A percentile compares a stretch with the other conserved stretches of the same genome.
Evolutionary conservation across 2,113 vertebrate species (phyloP).

Genomic region (Neomonachus schauinslandi): DNA sequence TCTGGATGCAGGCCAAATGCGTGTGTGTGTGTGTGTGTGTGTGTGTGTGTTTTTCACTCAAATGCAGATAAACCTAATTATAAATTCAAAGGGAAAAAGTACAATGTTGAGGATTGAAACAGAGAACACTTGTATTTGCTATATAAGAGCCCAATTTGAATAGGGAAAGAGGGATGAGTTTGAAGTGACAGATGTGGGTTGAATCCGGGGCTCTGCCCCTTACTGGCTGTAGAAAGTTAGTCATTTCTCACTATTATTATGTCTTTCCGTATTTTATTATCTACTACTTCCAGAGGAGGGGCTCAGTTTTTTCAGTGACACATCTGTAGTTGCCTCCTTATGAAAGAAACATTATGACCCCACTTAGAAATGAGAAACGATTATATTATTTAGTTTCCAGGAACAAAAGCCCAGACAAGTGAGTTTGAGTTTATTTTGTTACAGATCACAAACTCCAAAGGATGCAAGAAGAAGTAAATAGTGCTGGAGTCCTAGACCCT

Average conservation of each 20-base stretch:
- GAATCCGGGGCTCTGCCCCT: not conserved
- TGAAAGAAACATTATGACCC: not conserved
- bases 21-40: not conserved
- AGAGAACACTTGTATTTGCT: not conserved
- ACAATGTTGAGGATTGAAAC: not conserved
- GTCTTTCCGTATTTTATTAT: not conserved
- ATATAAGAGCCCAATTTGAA: not conserved
- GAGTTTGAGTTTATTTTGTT: not conserved
- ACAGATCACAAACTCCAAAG: not conserved
- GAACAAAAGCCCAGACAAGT: not conserved
- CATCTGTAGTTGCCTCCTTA: not conserved
- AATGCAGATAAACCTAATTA: not conserved
- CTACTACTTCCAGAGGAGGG: not conserved
- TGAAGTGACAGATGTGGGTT: not conserved
- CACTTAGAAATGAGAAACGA: not conserved
- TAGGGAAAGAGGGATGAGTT: too few relatives aligned
- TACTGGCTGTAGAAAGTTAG: not conserved
- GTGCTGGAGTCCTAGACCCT: not conserved
- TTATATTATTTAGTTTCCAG: not conserved
- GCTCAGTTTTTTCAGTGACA: not conserved
- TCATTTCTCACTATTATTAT: not conserved
- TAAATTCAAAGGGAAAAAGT: not conserved
- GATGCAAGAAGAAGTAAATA: not conserved
- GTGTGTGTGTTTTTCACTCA: not conserved
- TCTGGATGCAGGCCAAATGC: not conserved